Percentiles rank a stretch among this genome's conserved stretches.
phyloP scores from a whole-genome alignment of 30 jellyfish, hydroid and myxozoan genomes.

The Aurelia sp. region DNA sequence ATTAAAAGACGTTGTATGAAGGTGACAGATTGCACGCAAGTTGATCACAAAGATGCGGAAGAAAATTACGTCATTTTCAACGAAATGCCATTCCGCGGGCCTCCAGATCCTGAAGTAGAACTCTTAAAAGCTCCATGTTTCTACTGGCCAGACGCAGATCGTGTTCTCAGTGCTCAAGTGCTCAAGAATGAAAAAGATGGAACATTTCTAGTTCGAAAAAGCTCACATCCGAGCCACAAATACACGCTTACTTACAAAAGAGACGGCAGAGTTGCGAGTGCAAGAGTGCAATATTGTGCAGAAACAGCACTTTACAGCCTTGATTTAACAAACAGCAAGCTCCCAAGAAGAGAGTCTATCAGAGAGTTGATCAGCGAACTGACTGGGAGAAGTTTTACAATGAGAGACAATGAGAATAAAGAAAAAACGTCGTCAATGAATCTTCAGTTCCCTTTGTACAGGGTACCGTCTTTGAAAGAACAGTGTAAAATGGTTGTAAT shows the following conservation, averaged over 20 bases:
- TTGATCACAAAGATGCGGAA: neutral
- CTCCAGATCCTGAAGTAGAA: constrained; percentile 24
- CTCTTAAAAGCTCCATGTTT: constrained; percentile 42
- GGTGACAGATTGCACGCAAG: neutral
- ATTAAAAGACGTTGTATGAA: neutral
- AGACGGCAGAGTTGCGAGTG: constrained; percentile 46
- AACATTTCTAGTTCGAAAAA: constrained; percentile 42
- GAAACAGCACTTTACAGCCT: constrained; percentile 30
- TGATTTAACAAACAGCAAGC: constrained; percentile 23
- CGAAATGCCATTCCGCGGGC: neutral
- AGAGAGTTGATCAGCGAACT: constrained; percentile 23
- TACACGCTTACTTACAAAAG: constrained; percentile 51
- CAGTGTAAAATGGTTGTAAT: constrained; percentile 20
- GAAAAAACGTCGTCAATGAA: neutral
- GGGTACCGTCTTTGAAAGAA: constrained; percentile 37
- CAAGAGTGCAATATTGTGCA: constrained; percentile 21
- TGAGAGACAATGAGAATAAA: neutral
- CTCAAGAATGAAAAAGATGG: constrained; percentile 32
- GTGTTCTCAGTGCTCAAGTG: constrained; percentile 2
- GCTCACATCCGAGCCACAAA: constrained; percentile 38
- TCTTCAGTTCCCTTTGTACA: constrained; percentile 22
- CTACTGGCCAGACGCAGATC: constrained; percentile 55
- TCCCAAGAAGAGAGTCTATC: constrained; percentile 32
- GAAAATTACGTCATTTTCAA: neutral
- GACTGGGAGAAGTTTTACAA: neutral